Base-by-base conservation (phyloP, 2,888 invertebrate genomes). In the Andrena trimmerana region DNA sequence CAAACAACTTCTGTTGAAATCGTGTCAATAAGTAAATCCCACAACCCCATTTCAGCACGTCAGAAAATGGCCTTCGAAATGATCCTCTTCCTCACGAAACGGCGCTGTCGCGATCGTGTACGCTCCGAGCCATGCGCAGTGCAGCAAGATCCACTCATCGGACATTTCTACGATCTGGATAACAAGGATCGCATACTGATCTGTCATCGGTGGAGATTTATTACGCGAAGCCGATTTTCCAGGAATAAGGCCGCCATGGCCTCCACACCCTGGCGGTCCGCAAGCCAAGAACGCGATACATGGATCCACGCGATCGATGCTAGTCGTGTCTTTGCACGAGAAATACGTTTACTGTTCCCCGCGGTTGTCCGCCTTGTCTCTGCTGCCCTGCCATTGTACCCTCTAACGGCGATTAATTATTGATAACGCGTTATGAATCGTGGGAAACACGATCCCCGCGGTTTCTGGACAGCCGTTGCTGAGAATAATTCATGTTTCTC, bases 381-480 rank as follows among this genome's bases (percentile, higher is more conserved):
- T 36, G 31, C 54, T 67, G 52, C 62, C 42, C 66, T 36, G 77
- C 83, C 76, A 81, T 81, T 84, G 77, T 78, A 69, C 79, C 81
- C 80, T 69, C 68, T 73, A 80, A 81, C 78, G 57, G 82, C 85
- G 87, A 91, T 91, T 91, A 91, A 91, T 91, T 91, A 90, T 91
- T 91, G 90, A 91, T 89, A 90, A 89, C 88, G 86, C 88, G 89
- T 89, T 91, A 90, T 91, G 90, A 90, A 87, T 86, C 85, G 90
- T 91, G 90, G 89, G 91, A 91, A 91, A 87, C 86, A 72, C 62
- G 74, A 83, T 78, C 80, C 74, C 85, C 84, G 86, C 77, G 83
- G 85, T 89, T 84, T 89, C 87, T 88, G 88, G 87, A 87, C 88
- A 69, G 78, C 69, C 81, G 78, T 80, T 78, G 86, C 78, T 59